Base-by-base conservation (phyloP, 1,140 invertebrate genomes). In the Apocrypta bakeri region DNA sequence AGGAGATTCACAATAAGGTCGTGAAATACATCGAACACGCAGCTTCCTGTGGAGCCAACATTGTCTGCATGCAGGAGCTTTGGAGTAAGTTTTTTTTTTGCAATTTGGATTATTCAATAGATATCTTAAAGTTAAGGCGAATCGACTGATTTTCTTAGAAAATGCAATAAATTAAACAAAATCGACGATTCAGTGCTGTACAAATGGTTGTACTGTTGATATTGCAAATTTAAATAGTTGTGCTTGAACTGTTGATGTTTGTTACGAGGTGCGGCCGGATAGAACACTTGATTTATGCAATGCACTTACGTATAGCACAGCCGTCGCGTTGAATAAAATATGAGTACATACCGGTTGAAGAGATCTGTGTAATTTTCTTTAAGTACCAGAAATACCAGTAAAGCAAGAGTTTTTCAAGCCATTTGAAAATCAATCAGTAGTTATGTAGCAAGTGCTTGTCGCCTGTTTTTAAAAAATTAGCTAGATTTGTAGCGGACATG, bases 21-120 rank as follows among this genome's bases (percentile, higher is more conserved):
- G 91, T 91, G 68, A 92, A 94, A 69, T 96, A 99, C 40, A 95
- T 99, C 64, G 93, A 96, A 68, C 93, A 95, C 61, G 96, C 95
- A 3, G 85, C 92, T 37, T 24, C n/a, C 1, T 95, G 95, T 86
- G 94, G 94, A 33, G 98, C 97, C 21, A 99, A 99, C 89, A 93
- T 99, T 40, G 86, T 99, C 40, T 99, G 98, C 91, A 94, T 99
- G 56, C 98, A 99, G 92, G 99, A 99, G 93, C 96, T 97, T 9
- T 99, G 98, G 98, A 96, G 98, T 98, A 93, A 93, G 95, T 93
- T 37, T 4, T 37, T 37, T 77, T 64, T 63, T 1, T 71, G 17
- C 0, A 33, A 21, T 37, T 71, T 56, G 3, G 17, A 21, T 56
- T 17, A 3, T 48, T 48, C n/a, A n/a, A n/a, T n/a, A n/a, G n/a